Evolutionary conservation across 64 coral and sea anemone species (phyloP), one percentile per base, ranked within the genome.

Genomic region (Dendronephthya gigantea): DNA sequence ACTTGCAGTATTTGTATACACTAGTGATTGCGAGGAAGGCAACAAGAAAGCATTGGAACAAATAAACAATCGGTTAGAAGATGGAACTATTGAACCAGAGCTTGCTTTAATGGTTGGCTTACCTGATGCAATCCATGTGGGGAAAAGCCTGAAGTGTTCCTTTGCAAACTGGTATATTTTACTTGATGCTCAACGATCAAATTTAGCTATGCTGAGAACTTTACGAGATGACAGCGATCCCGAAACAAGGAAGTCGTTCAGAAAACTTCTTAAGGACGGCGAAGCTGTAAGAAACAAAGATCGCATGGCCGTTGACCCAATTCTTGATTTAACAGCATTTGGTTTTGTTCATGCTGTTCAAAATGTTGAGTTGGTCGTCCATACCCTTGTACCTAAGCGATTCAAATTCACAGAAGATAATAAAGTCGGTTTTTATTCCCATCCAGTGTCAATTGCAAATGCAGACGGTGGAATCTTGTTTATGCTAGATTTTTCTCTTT

Each of bases 351-450:
- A 55, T 86, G 89, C 40, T 16, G 23, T 90, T 17, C 32, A 85
- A 81, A 81, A 50, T 85, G 49, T 90, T 65, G 30, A 36, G 1
- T 65, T 43, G 84, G 89, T 76, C 33, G 83, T 86, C 86, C 83
- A 85, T 65, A 25, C 84, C 8, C 49, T 86, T 4, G 68, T 90
- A 16, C 83, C 89, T 19, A 83, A 90, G 83, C 38, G 89, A 58
- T 90, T 90, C 59, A 90, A 90, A 12, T 90, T 90, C n/a, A 90
- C 89, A 81, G 89, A 90, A 86, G 89, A 90, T n/a, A 90, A 90
- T 45, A 90, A 49, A 90, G 88, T 90, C 49, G 88, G 88, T 48
- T 49, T 40, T 48, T 85, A 90, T 90, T 83, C 88, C n/a, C 88
- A 90, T 40, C 82, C 88, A 84, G 66, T 90, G 38, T 82, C 38